phyloP scores from a whole-genome alignment of 2,888 invertebrate genomes.

The Harpagoxenus sublaevis region DNA sequence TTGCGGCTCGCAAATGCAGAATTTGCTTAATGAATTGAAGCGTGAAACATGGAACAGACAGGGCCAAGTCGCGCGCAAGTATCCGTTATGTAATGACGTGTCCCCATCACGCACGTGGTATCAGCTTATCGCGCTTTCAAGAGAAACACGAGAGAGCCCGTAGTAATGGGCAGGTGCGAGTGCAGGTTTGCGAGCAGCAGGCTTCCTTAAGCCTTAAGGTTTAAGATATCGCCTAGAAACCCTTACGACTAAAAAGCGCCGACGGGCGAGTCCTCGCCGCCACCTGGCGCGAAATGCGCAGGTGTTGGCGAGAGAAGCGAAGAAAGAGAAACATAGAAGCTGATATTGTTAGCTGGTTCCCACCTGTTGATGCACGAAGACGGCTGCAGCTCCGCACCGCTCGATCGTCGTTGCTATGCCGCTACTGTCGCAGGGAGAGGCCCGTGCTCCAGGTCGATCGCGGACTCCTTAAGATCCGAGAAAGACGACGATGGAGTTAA shows the following conservation, averaged over 20 bases:
- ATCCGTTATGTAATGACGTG: constrained; percentile 57
- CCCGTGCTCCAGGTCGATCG: constrained; percentile 5
- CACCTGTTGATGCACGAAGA: constrained; percentile 82
- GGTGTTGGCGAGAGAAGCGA: constrained; percentile 56
- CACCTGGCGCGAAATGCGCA: constrained; percentile 59
- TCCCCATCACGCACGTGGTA: constrained; percentile 62
- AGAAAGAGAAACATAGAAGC: constrained; percentile 56
- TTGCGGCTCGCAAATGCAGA: neutral
- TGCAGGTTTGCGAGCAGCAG: neutral
- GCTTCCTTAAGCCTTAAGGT: neutral
- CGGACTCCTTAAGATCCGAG: constrained; percentile 19
- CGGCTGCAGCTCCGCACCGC: constrained; percentile 57
- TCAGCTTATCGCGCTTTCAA: constrained; percentile 43
- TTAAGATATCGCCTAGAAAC: constrained; percentile 46
- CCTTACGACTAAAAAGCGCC: neutral
- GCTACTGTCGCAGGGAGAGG: constrained; percentile 18
- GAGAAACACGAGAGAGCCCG: constrained; percentile 33
- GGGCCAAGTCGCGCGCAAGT: neutral
- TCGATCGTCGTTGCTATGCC: constrained; percentile 70
- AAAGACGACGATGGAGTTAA: neutral
- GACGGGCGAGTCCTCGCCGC: neutral
- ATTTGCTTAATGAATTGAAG: neutral
- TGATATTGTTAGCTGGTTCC: constrained; percentile 77
- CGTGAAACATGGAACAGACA: constrained; percentile 24
- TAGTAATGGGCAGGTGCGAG: constrained; percentile 62